Evolutionary conservation across 2,113 vertebrate species (phyloP).

Genomic region (Engystomops pustulosus): DNA sequence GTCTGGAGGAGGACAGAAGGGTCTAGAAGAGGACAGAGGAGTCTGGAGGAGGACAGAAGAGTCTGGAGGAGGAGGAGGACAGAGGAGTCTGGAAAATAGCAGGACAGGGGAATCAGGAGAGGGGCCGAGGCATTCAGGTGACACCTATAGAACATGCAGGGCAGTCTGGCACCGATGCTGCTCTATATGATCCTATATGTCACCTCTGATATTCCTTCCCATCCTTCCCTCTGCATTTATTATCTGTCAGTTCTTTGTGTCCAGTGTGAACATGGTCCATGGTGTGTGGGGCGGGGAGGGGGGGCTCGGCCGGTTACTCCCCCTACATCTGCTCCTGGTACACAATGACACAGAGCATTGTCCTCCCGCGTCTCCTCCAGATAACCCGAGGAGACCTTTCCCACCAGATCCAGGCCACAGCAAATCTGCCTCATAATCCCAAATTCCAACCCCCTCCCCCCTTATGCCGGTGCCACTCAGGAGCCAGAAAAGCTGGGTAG

Average conservation of each 20-base stretch:
- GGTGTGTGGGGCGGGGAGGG: neutral
- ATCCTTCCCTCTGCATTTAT: neutral
- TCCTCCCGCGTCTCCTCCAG: neutral
- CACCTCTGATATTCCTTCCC: no score
- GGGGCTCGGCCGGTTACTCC: neutral
- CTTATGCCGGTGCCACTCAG: neutral
- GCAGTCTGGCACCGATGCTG: no score
- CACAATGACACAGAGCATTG: neutral
- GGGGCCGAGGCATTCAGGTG: no score
- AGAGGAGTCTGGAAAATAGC: no score
- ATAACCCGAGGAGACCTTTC: slow-evolving; percentile 17
- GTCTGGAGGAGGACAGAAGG: no score
- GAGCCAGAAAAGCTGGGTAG: neutral
- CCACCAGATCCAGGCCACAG: neutral
- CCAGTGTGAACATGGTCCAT: neutral
- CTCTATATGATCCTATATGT: no score
- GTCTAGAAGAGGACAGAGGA: no score
- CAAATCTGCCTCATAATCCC: neutral
- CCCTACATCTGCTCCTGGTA: neutral
- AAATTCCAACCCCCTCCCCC: no score
- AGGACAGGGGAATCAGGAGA: no score
- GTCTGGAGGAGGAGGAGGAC: no score
- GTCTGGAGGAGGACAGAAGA: no score
- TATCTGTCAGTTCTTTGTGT: neutral
- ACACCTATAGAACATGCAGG: no score